Evolutionary conservation across 2,888 invertebrate species (phyloP).

Genomic region (Drosophila diplacantha): DNA sequence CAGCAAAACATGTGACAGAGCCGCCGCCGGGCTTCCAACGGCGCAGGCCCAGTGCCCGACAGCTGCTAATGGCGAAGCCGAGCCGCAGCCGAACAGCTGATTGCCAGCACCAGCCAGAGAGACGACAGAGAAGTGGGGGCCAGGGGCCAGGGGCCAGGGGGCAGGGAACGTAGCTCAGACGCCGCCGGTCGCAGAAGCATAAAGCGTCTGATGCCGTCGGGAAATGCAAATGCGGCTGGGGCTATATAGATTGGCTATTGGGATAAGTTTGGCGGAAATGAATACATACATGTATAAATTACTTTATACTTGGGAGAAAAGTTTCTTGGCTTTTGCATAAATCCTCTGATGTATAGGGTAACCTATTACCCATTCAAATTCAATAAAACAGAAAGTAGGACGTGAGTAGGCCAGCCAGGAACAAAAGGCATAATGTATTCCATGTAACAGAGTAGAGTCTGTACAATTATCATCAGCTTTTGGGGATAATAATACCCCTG

Average conservation of each 20-base stretch:
- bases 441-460: neutral
- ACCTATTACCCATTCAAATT: constrained; percentile 21
- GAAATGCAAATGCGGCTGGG: constrained; percentile 29
- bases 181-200: constrained; percentile 18
- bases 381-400: constrained; percentile 13
- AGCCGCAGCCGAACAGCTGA: constrained; percentile 58
- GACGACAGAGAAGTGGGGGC: neutral
- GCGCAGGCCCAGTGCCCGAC: constrained; percentile 52
- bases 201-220: constrained; percentile 36
- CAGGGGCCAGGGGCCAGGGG: too few species aligned
- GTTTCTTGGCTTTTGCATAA: constrained; percentile 9
- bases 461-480: neutral
- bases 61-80: constrained; percentile 39
- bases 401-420: neutral
- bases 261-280: constrained; percentile 28
- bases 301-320: constrained; percentile 5
- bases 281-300: constrained; percentile 15
- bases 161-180: constrained; percentile 7
- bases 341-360: constrained; percentile 8
- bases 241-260: constrained; percentile 29
- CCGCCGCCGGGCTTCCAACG: constrained; percentile 52
- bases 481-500: neutral
- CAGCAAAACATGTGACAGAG: constrained; percentile 57
- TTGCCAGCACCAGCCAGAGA: constrained; percentile 26
- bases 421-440: neutral